A percentile compares a stretch with the other conserved stretches of the same genome.
Conservation (phyloP, 2,888 invertebrate genomes). For the Hirtodrosophila alboralis region DNA sequence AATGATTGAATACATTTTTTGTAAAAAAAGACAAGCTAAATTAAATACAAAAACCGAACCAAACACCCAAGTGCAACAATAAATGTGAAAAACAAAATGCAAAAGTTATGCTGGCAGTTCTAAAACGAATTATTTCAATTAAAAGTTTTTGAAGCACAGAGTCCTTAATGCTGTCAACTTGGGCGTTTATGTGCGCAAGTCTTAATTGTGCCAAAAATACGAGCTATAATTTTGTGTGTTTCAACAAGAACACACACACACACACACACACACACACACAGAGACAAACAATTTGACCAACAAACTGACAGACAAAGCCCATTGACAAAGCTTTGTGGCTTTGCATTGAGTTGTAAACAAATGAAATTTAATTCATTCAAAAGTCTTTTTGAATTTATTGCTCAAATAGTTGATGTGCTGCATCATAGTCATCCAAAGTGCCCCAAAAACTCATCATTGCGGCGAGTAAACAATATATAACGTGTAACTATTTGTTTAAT, state of each 20-base stretch:
- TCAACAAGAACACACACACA: constrained; percentile 21
- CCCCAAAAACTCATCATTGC: too few relatives aligned
- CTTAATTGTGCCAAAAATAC: constrained; percentile 71
- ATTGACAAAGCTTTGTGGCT: constrained; percentile 71
- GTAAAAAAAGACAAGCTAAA: constrained; percentile 18
- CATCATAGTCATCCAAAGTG: too few relatives aligned
- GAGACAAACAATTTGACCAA: constrained; percentile 33
- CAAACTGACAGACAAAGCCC: constrained; percentile 53
- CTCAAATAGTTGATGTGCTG: constrained; percentile 52
- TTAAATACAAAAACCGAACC: too few relatives aligned
- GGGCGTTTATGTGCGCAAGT: constrained; percentile 68
- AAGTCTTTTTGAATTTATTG: constrained; percentile 62
- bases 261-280: constrained; percentile 14
- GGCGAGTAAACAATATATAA: too few relatives aligned
- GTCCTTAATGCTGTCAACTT: constrained; percentile 74
- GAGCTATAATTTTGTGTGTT: constrained; percentile 52
- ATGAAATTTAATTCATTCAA: constrained; percentile 69
- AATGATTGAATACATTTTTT: constrained; percentile 33
- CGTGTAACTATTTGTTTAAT: too few relatives aligned
- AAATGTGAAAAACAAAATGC: constrained; percentile 35
- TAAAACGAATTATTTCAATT: constrained; percentile 75
- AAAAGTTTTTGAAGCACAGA: constrained; percentile 64
- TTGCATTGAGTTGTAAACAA: constrained; percentile 72
- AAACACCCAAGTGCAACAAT: too few relatives aligned
- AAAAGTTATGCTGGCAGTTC: constrained; percentile 45